These are phyloP conservation scores for Chorisops tibialis DNA, from an alignment of 2,888 invertebrate species.

Conservation along the genomic window DNA sequence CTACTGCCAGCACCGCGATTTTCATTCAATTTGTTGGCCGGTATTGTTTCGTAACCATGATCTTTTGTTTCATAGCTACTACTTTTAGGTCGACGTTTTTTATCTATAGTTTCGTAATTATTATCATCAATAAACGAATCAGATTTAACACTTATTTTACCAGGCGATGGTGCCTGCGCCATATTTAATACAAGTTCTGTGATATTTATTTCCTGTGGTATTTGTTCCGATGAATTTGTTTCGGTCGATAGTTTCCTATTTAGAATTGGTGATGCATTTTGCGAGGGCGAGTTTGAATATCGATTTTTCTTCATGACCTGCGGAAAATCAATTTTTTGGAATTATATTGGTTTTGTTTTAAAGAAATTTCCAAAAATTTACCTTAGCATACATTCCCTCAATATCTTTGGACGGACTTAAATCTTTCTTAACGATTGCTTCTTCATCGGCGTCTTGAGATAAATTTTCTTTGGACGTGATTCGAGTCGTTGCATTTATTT, in stretches of 20 bases:
- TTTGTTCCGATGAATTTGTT: slow-evolving; percentile 17
- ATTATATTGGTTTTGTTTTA: no score
- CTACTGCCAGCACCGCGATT: not conserved
- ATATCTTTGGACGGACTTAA: slow-evolving; percentile 64
- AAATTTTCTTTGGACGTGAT: slow-evolving; percentile 48
- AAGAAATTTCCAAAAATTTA: slow-evolving; percentile 50
- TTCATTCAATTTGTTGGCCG: slow-evolving; percentile 42
- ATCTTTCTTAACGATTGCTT: slow-evolving; percentile 51
- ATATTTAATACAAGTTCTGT: slow-evolving; percentile 35
- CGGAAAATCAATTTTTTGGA: slow-evolving; percentile 1
- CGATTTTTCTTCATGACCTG: slow-evolving; percentile 53
- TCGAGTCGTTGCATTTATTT: slow-evolving; percentile 37
- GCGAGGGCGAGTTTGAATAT: slow-evolving; percentile 47
- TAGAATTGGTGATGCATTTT: slow-evolving; percentile 46
- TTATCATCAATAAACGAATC: slow-evolving; percentile 47
- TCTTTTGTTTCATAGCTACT: slow-evolving; percentile 53
- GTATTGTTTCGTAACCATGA: slow-evolving; percentile 64
- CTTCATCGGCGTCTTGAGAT: slow-evolving; percentile 44
- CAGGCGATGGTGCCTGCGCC: slow-evolving; percentile 38
- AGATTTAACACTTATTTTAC: slow-evolving; percentile 55
- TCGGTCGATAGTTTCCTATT: slow-evolving; percentile 37
- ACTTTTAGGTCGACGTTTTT: slow-evolving; percentile 47
- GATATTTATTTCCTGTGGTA: slow-evolving; percentile 28
- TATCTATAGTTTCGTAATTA: slow-evolving; percentile 62
- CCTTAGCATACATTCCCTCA: slow-evolving; percentile 91